Evolutionary conservation across 2,888 invertebrate species (phyloP).

Genomic region (Alentia gelatinosa): DNA sequence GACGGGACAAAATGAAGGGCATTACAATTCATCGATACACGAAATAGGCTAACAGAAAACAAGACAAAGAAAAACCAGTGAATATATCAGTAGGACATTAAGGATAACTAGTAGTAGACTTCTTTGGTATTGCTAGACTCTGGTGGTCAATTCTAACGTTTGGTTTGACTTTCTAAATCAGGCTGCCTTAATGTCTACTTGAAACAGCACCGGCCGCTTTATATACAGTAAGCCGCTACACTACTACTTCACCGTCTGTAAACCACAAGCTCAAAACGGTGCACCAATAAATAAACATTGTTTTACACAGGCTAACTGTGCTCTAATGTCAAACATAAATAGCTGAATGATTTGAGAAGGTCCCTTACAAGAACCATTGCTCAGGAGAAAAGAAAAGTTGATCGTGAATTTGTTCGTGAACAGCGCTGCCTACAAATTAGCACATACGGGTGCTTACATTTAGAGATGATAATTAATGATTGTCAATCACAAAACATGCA

Average conservation of each 20-base stretch:
- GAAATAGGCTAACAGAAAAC: background rate
- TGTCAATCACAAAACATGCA: too few relatives aligned
- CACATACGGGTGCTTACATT: too few relatives aligned
- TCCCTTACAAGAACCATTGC: too few relatives aligned
- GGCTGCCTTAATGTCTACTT: background rate
- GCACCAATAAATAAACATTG: background rate
- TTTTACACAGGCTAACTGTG: background rate
- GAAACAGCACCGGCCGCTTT: background rate
- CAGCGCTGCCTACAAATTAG: too few relatives aligned
- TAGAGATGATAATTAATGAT: too few relatives aligned
- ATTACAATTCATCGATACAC: background rate
- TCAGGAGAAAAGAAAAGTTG: background rate
- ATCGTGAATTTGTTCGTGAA: too few relatives aligned
- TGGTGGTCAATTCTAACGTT: background rate
- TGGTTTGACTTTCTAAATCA: background rate
- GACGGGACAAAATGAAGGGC: background rate
- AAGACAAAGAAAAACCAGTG: background rate
- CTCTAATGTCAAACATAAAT: background rate
- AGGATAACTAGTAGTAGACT: background rate
- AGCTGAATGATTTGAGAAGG: background rate
- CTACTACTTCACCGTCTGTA: background rate
- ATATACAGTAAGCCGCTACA: background rate
- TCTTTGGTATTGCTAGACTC: conserved; percentile 35
- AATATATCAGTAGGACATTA: background rate
- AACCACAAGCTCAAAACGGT: background rate